Percentiles rank a stretch among this genome's conserved stretches.
phyloP scores from a whole-genome alignment of 2,888 invertebrate genomes.

The Resseliella maxima region DNA sequence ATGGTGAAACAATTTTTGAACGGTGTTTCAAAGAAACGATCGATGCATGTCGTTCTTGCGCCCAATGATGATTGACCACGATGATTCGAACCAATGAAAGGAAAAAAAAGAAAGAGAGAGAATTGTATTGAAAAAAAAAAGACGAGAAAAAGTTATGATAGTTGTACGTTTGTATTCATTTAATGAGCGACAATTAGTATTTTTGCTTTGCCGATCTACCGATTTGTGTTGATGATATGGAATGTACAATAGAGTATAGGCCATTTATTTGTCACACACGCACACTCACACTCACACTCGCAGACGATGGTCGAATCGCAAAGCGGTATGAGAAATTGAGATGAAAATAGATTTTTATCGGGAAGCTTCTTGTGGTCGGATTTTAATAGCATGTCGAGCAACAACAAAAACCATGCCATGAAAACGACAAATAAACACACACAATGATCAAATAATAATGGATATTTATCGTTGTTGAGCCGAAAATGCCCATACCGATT shows the following conservation, averaged over 20 bases:
- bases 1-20: constrained; percentile 45
- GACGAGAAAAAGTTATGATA: too few relatives aligned
- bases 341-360: constrained; percentile 31
- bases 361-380: not conserved
- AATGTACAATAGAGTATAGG: too few relatives aligned
- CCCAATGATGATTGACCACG: too few relatives aligned
- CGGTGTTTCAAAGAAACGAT: constrained; percentile 43
- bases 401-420: not conserved
- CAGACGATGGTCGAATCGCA: not conserved
- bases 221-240: too few relatives aligned
- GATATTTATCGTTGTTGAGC: constrained; percentile 30
- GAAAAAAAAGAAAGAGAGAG: too few relatives aligned
- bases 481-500: not conserved
- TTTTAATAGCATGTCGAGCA: not conserved
- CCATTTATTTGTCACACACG: not conserved
- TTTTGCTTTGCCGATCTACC: too few relatives aligned
- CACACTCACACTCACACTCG: not conserved
- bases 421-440: not conserved
- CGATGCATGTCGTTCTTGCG: too few relatives aligned
- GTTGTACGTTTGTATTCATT: too few relatives aligned
- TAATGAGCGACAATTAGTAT: too few relatives aligned
- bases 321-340: constrained; percentile 3
- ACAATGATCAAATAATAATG: not conserved
- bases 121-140: too few relatives aligned
- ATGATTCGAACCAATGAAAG: too few relatives aligned